Evolutionary conservation across 1,140 invertebrate species (phyloP).

Genomic region (Branchinecta lindahli): DNA sequence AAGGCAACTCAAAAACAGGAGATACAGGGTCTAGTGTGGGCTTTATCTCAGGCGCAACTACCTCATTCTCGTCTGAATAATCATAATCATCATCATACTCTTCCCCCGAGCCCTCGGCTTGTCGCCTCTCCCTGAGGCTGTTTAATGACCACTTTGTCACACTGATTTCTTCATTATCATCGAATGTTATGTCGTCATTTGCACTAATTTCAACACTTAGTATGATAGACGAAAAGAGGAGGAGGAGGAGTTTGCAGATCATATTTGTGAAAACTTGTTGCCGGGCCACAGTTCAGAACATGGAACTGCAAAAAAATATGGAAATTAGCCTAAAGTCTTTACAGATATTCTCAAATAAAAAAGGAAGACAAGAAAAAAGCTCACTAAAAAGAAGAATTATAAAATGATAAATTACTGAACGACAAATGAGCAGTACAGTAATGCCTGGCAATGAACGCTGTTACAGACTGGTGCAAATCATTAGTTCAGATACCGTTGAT

Average conservation of each 20-base stretch:
- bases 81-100: conserved; percentile 13
- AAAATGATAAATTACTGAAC: no score
- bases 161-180: conserved; percentile 1
- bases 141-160: conserved; percentile 3
- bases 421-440: no score
- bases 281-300: not conserved
- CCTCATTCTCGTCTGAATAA: conserved; percentile 22
- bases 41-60: conserved; percentile 27
- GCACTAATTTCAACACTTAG: not conserved
- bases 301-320: not conserved
- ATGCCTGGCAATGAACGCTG: no score
- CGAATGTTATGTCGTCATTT: not conserved
- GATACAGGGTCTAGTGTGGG: conserved; percentile 30
- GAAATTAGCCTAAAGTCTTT: no score
- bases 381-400: no score
- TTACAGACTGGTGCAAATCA: no score
- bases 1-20: conserved; percentile 25
- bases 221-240: not conserved
- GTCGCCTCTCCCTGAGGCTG: not conserved
- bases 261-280: not conserved
- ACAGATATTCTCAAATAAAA: no score
- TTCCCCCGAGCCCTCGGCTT: not conserved
- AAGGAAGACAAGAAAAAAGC: no score
- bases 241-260: not conserved
- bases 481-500: no score